Percentiles rank a stretch among this genome's conserved stretches.
Conservation (phyloP, 2,888 invertebrate species). For the Catocala nupta region DNA sequence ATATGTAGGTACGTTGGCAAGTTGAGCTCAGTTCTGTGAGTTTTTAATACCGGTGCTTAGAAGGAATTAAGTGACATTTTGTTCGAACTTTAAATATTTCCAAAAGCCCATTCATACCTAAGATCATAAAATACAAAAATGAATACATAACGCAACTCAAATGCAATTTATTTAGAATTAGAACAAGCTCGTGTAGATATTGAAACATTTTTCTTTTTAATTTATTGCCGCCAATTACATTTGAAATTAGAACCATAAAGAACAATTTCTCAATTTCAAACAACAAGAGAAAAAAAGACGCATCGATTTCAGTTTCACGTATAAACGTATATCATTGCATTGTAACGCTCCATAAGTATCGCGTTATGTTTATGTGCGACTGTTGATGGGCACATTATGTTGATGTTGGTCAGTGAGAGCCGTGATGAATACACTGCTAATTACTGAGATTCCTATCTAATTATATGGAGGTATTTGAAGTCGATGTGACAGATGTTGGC, state of each 20-base stretch:
- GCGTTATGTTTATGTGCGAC: constrained; percentile 49
- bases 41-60: no score
- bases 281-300: constrained; percentile 15
- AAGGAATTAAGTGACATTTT: background rate
- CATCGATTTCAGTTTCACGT: constrained; percentile 42
- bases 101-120: no score
- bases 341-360: constrained; percentile 53
- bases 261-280: constrained; percentile 39
- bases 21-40: no score
- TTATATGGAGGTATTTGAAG: constrained; percentile 48
- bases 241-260: background rate
- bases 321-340: constrained; percentile 32
- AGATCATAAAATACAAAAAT: background rate
- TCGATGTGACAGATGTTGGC: constrained; percentile 19
- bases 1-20: no score
- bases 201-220: background rate
- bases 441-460: constrained; percentile 53
- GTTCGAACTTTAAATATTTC: no score
- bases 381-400: constrained; percentile 59
- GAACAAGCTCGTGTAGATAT: background rate
- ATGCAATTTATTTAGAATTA: background rate
- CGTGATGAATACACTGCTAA: constrained; percentile 46
- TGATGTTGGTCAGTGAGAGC: constrained; percentile 56
- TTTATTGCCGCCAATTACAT: background rate
- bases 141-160: background rate